Conservation (phyloP, 2,797 vertebrate species). For the Nothura maculosa region DNA sequence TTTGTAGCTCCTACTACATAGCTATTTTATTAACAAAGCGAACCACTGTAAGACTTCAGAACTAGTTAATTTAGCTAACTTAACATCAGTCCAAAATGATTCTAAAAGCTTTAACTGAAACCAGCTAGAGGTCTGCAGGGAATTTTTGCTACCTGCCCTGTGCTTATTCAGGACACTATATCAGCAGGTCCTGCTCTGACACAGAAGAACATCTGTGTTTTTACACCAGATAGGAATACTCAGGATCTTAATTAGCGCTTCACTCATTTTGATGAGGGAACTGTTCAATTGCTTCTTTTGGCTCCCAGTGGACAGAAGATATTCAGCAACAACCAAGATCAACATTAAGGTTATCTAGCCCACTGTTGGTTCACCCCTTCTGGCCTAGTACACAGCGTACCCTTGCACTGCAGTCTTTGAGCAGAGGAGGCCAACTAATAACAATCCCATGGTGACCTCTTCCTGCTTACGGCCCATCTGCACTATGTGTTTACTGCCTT, state of each 20-base stretch:
- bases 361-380: neutral
- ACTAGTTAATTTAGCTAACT: constrained; percentile 4
- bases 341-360: neutral
- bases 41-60: neutral
- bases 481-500: neutral
- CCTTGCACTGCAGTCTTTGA: neutral
- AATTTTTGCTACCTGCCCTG: neutral
- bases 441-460: neutral
- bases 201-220: neutral
- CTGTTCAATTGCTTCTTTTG: neutral
- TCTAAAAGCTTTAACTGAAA: neutral
- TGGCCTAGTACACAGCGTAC: neutral
- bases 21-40: neutral
- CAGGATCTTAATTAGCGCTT: neutral
- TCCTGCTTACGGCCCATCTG: neutral
- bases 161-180: neutral
- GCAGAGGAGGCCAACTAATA: neutral
- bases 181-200: neutral
- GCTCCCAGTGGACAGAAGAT: neutral
- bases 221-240: neutral
- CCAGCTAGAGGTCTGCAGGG: neutral
- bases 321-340: neutral
- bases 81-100: neutral
- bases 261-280: neutral
- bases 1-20: neutral